Conservation (phyloP, 2,113 vertebrate species). For the Chaetorhynchus papuensis region DNA sequence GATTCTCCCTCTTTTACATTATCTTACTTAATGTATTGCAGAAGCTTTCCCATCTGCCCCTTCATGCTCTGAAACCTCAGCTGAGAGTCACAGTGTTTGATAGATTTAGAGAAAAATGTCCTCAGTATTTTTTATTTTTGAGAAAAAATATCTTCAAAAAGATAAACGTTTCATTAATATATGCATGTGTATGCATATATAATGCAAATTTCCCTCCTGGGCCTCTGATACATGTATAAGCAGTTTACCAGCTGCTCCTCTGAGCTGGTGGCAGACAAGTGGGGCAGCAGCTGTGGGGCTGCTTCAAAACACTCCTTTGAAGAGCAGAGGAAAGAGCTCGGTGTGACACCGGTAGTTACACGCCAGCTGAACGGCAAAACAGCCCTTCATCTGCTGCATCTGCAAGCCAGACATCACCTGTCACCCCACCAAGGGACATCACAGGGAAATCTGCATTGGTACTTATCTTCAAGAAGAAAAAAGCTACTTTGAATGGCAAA, state of each 20-base stretch:
- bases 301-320: neutral
- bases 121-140: neutral
- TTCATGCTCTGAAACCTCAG: neutral
- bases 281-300: neutral
- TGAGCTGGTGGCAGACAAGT: neutral
- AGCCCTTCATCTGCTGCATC: neutral
- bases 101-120: neutral
- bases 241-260: neutral
- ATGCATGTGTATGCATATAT: too few relatives aligned
- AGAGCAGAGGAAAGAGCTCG: neutral
- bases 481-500: neutral
- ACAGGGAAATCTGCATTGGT: neutral
- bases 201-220: neutral
- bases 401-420: neutral
- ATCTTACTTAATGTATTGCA: neutral
- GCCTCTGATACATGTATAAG: neutral
- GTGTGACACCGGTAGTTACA: fast-evolving
- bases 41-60: neutral
- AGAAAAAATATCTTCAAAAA: neutral
- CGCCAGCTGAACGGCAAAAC: neutral
- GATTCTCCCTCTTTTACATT: neutral
- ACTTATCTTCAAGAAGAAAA: neutral
- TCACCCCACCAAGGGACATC: neutral
- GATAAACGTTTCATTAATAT: neutral
- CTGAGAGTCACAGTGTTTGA: neutral